These are phyloP conservation scores for Scaptomyza tumidula DNA, from an alignment of 2,888 invertebrate genomes.

Conservation along the genomic window DNA sequence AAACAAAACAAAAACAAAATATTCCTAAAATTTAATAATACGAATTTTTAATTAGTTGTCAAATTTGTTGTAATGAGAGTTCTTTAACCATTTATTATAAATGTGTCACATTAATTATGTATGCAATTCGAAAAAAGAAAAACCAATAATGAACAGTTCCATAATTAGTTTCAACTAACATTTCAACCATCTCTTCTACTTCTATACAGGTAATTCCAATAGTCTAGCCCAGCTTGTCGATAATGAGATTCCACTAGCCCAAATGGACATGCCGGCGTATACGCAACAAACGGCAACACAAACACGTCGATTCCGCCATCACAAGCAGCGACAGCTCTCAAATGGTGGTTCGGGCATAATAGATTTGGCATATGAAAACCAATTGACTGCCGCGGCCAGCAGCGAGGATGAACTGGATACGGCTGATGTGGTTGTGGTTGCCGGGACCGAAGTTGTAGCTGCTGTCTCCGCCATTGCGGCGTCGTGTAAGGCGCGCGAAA, in stretches of 20 bases:
- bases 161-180: constrained; percentile 39
- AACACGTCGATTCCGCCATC: constrained; percentile 78
- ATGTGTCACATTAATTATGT: constrained; percentile 67
- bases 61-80: constrained; percentile 77
- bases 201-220: constrained; percentile 87
- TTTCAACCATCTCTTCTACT: constrained; percentile 42
- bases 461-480: constrained; percentile 83
- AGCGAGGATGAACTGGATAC: constrained; percentile 76
- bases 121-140: constrained; percentile 29
- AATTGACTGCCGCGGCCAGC: constrained; percentile 61
- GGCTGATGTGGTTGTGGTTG: constrained; percentile 78
- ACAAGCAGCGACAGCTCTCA: constrained; percentile 73
- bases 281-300: constrained; percentile 66
- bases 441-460: constrained; percentile 82
- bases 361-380: constrained; percentile 66
- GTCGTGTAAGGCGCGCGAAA: constrained; percentile 77
- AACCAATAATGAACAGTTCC: constrained; percentile 13
- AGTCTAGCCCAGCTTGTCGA: constrained; percentile 88
- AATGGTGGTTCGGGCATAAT: constrained; percentile 46
- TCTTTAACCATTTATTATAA: constrained; percentile 68
- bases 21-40: constrained; percentile 57
- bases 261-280: constrained; percentile 81
- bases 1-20: constrained; percentile 7
- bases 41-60: constrained; percentile 76
- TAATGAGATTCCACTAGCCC: constrained; percentile 88